Evolutionary conservation across 2,888 invertebrate species (phyloP).

Genomic region (Ophraella communa): DNA sequence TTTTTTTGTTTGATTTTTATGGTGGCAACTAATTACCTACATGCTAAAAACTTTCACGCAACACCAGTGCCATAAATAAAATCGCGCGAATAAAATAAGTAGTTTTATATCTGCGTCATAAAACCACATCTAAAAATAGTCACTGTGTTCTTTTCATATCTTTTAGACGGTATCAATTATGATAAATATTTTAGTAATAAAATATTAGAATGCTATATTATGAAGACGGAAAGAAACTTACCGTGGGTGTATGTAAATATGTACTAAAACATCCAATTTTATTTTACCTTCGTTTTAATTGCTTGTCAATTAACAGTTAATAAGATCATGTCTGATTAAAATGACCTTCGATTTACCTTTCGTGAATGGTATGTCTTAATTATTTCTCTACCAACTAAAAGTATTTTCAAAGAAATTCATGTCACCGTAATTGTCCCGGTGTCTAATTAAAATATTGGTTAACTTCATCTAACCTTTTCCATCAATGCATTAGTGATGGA

Average conservation of each 20-base stretch:
- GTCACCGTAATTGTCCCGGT: too few relatives aligned
- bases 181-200: background rate
- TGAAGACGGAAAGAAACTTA: background rate
- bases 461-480: too few relatives aligned
- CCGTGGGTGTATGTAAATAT: background rate
- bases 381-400: background rate
- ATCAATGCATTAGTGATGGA: too few relatives aligned
- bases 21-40: slow-evolving; percentile 4
- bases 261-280: background rate
- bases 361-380: background rate
- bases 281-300: background rate
- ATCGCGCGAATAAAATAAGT: background rate
- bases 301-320: background rate
- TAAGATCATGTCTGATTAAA: background rate
- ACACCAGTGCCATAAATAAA: slow-evolving; percentile 3
- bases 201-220: background rate
- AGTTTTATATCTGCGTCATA: slow-evolving; percentile 10
- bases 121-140: slow-evolving; percentile 11
- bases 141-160: background rate
- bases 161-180: background rate
- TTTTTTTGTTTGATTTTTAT: background rate
- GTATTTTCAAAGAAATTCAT: too few relatives aligned
- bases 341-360: background rate
- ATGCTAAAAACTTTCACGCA: slow-evolving; percentile 18
- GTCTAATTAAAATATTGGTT: too few relatives aligned